These are phyloP conservation scores for Pantherophis alleghaniensis DNA, from an alignment of 2,797 vertebrate species.

Conservation along the genomic window DNA sequence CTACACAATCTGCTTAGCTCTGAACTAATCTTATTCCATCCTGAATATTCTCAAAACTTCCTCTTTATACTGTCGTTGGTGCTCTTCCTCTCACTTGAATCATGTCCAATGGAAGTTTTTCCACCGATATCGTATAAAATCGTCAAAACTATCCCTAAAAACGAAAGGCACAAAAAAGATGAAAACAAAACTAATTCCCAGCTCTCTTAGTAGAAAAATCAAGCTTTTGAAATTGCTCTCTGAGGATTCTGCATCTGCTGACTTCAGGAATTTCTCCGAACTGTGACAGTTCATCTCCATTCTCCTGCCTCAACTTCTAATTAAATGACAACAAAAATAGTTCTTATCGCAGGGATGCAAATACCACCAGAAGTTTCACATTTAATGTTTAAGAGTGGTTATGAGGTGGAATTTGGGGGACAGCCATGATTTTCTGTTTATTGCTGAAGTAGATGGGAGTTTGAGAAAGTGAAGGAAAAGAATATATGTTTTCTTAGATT, in stretches of 20 bases:
- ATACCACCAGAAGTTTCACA: neutral
- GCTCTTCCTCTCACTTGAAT: constrained; percentile 50
- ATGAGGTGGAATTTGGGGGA: neutral
- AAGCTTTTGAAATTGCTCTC: constrained; percentile 3
- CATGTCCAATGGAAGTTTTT: constrained; percentile 46
- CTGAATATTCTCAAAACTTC: neutral
- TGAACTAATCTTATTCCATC: neutral
- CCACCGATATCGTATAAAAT: constrained; percentile 14
- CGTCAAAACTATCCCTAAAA: constrained; percentile 14
- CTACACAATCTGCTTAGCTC: neutral
- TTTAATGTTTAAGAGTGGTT: neutral
- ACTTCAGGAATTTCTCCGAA: constrained; percentile 34
- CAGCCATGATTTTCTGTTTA: neutral
- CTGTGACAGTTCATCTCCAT: neutral
- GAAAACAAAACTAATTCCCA: constrained; percentile 31
- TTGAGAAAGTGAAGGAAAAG: neutral
- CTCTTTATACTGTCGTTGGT: neutral
- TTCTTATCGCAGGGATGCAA: constrained; percentile 3
- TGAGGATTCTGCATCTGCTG: constrained; percentile 21
- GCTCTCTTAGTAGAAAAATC: neutral
- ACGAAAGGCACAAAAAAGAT: neutral
- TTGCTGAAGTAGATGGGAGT: neutral
- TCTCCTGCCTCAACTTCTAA: neutral
- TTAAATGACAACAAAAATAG: neutral
- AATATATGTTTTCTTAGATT: neutral